Base-by-base conservation (phyloP, 2,888 invertebrate genomes). In the Chymomyza procnemis region DNA sequence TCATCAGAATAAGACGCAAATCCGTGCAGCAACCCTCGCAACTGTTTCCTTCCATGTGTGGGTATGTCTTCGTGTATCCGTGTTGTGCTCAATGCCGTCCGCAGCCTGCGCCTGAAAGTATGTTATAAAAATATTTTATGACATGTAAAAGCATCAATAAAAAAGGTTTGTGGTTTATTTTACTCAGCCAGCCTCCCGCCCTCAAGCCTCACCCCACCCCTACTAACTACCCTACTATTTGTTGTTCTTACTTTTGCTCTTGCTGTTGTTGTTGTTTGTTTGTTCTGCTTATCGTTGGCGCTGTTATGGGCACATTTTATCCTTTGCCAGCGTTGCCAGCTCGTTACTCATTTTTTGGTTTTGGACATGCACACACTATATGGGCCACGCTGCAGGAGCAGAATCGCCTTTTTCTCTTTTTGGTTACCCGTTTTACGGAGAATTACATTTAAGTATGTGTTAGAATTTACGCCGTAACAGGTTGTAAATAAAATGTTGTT, bases 381-480 rank as follows among this genome's bases (percentile, higher is more conserved):
- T 26, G 26, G 26, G 26, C 4, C 4, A 26, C 26, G 26, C 26
- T 4, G 26, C 3, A 26, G 34, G 34, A 41, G 34, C 9, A 41
- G 34, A 41, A 12, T 41, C 12, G 12, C 34, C 12, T 48, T 21
- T 73, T 46, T 21, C 69, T 58, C 71, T 67, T 69, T 72, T 69
- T 61, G 68, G 67, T 50, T 69, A 66, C 56, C 61, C 60, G 60
- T 71, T 81, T 85, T 74, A 73, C 80, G 80, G 71, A 69, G 79
- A 78, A 87, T 87, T 78, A 82, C 78, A 82, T 82, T 83, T 79
- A 82, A 85, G 85, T 82, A 87, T 79, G 85, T 85, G 83, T 82
- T 80, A 80, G 78, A 80, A 82, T 80, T 87, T 69, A 82, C 87
- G 78, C 80, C 66, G 64, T 78, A 87, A 87, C 83, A 83, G 85